Percentiles rank a stretch among this genome's conserved stretches.
These are phyloP conservation scores for Eugnorisma glareosa DNA, from an alignment of 2,888 invertebrate species.

Conservation along the genomic window DNA sequence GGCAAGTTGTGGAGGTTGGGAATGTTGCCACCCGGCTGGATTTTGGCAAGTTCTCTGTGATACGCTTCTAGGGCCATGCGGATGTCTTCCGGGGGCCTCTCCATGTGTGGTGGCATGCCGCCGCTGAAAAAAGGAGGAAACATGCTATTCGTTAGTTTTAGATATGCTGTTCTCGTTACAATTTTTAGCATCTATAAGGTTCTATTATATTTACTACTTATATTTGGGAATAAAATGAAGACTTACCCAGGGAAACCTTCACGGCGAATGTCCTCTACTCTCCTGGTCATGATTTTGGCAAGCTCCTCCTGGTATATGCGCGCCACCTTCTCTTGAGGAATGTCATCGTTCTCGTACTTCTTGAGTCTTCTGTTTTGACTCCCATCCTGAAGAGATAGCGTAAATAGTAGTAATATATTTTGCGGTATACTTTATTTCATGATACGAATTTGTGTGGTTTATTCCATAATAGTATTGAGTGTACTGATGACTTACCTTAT, in stretches of 20 bases:
- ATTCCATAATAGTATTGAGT: neutral
- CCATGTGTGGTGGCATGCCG: constrained; percentile 91
- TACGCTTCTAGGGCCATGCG: constrained; percentile 97
- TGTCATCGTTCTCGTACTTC: constrained; percentile 98
- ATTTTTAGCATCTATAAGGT: constrained; percentile 52
- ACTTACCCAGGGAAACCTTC: constrained; percentile 95
- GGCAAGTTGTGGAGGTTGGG: constrained; percentile 89
- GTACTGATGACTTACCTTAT: constrained; percentile 87
- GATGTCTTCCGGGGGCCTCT: constrained; percentile 94
- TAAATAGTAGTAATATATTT: neutral
- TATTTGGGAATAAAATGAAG: constrained; percentile 41
- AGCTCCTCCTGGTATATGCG: constrained; percentile 98
- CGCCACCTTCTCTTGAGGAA: constrained; percentile 98
- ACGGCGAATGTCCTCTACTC: constrained; percentile 94
- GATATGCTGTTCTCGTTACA: constrained; percentile 88
- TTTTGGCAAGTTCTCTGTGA: constrained; percentile 97
- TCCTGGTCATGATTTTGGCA: constrained; percentile 96
- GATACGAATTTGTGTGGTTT: neutral
- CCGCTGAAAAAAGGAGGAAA: constrained; percentile 96
- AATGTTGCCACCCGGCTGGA: constrained; percentile 93
- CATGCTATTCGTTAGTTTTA: constrained; percentile 92
- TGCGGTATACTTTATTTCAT: neutral
- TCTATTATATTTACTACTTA: constrained; percentile 1
- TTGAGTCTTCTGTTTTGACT: constrained; percentile 94
- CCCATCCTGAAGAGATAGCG: constrained; percentile 86